Percentiles rank a stretch among this genome's conserved stretches.
These are phyloP conservation scores for Caenorhabditis imperialis DNA, from an alignment of 2,888 invertebrate species.

Conservation along the genomic window DNA sequence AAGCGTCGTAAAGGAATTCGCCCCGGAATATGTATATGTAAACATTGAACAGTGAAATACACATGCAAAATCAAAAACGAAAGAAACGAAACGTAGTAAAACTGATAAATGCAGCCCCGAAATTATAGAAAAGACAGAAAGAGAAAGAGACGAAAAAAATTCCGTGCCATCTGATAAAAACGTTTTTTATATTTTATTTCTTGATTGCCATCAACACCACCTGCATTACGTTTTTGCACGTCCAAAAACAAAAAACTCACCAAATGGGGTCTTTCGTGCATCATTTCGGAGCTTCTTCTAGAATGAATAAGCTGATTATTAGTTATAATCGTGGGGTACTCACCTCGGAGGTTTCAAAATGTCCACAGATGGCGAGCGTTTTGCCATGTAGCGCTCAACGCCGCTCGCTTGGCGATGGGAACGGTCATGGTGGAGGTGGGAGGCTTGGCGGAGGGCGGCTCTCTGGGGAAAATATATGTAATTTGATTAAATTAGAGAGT, in stretches of 20 bases:
- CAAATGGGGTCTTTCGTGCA: slow-evolving; percentile 31
- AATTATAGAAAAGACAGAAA: slow-evolving; percentile 14
- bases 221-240: no score
- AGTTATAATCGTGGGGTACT: slow-evolving; percentile 26
- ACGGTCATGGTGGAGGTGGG: slow-evolving; percentile 36
- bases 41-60: slow-evolving; percentile 42
- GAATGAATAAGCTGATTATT: neutral
- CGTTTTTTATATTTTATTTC: slow-evolving; percentile 46
- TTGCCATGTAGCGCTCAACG: slow-evolving; percentile 48
- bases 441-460: slow-evolving; percentile 6
- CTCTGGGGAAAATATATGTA: no score
- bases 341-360: slow-evolving; percentile 35
- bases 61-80: slow-evolving; percentile 36
- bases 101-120: slow-evolving; percentile 22
- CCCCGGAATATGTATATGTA: no score
- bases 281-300: slow-evolving; percentile 48
- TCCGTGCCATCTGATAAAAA: slow-evolving; percentile 50
- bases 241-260: slow-evolving; percentile 34
- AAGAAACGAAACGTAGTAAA: slow-evolving; percentile 29
- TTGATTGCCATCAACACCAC: slow-evolving; percentile 43
- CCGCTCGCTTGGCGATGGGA: slow-evolving; percentile 34
- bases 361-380: slow-evolving; percentile 53
- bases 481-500: no score
- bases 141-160: no score
- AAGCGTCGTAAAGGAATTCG: no score